Evolutionary conservation across 2,888 invertebrate genomes (phyloP).

Genomic region (Lacanobia oleracea): DNA sequence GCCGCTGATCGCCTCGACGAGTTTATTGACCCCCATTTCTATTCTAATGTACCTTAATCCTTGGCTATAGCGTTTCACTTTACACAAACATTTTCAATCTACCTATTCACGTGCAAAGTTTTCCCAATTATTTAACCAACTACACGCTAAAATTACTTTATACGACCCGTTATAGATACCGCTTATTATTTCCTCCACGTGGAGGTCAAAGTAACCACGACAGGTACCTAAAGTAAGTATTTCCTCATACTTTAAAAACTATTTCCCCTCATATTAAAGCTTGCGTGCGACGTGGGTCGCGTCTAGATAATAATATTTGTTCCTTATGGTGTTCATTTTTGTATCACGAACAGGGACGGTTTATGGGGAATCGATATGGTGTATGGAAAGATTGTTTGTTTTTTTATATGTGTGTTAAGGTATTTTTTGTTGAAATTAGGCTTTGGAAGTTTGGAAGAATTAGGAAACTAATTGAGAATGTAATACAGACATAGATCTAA

Average conservation of each 20-base stretch:
- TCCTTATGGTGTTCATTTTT: conserved; percentile 65
- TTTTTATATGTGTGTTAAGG: not conserved
- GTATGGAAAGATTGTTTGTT: conserved; percentile 14
- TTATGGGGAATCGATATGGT: conserved; percentile 58
- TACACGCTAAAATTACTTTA: not conserved
- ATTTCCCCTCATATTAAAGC: conserved; percentile 36
- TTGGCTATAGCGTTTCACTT: no score
- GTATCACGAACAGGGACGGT: conserved; percentile 58
- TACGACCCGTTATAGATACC: not conserved
- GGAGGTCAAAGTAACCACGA: conserved; percentile 26
- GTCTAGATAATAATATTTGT: conserved; percentile 60
- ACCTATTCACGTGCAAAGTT: no score
- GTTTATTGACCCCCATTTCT: no score
- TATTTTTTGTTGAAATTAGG: not conserved
- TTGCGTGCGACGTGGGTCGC: conserved; percentile 57
- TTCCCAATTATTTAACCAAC: no score
- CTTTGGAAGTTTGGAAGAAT: not conserved
- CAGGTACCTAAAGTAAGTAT: conserved; percentile 22
- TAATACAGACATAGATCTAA: no score
- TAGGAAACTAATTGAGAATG: not conserved
- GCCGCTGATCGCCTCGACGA: no score
- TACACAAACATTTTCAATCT: no score
- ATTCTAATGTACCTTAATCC: no score
- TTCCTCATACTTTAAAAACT: conserved; percentile 45
- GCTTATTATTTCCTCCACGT: not conserved